Evolutionary conservation across 1,140 invertebrate species (phyloP), one percentile per base, ranked within the genome.

Genomic region (Drosophila truncata): DNA sequence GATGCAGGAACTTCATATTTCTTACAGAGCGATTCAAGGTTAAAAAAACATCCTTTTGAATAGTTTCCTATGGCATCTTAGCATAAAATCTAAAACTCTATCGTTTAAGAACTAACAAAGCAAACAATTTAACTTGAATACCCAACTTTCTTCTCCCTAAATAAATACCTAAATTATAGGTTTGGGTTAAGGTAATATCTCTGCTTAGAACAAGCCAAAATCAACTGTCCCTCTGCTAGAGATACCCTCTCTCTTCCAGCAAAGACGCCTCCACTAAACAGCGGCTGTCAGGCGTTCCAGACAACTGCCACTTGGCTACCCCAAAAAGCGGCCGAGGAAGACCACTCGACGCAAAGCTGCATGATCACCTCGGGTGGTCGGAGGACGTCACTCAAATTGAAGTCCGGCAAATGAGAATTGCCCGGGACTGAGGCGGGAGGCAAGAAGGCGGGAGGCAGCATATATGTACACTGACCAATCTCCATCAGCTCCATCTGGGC

Each of bases 321-420:
- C 60, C 60, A 70, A 69, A 62, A 76, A 49, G n/a, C 46, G 31
- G 42, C 23, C n/a, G 29, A 33, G 44, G 60, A 57, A 29, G 44
- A 65, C 39, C 55, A 62, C 44, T 42, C 16, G 31, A 27, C 14
- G 44, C 33, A 47, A 37, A 52, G 41, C 52, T 31, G 44, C 60
- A 54, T 33, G 60, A 62, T 55, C 78, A 67, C 78, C 66, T 82
- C 85, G 78, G 85, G 85, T 90, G 85, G 85, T 73, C 85, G 78
- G 47, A 65, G 85, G 65, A 91, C 85, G 85, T 90, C 85, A 90
- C 78, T 90, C 85, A 90, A 82, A 90, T 90, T 90, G 85, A 90
- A 82, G 85, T 85, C 78, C 82, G 63, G 85, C 81, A 88, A 88
- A 88, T 88, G 85, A 88, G 85, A 88, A 79, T 87, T 78, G 72